A percentile compares a stretch with the other conserved stretches of the same genome.
These are phyloP conservation scores for Drosophila eohydei DNA, from an alignment of 2,888 invertebrate species.

Conservation along the genomic window DNA sequence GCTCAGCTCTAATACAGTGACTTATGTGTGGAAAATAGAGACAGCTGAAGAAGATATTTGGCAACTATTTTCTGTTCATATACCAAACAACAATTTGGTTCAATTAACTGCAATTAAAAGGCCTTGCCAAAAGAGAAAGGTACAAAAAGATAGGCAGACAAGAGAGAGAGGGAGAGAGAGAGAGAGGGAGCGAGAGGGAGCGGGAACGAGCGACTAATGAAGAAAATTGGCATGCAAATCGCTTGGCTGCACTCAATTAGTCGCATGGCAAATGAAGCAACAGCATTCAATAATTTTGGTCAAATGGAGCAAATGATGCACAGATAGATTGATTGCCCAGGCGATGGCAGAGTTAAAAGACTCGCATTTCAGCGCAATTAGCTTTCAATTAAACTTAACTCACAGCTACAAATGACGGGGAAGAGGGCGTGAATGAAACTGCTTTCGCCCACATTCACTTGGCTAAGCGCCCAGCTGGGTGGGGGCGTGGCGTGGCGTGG, in stretches of 20 bases:
- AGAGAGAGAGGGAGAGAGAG: not conserved
- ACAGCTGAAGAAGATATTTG: conserved; percentile 27
- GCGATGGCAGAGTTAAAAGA: conserved; percentile 41
- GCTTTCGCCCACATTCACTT: conserved; percentile 21
- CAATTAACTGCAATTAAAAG: conserved; percentile 54
- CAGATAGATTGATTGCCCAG: conserved; percentile 39
- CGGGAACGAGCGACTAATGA: conserved; percentile 1
- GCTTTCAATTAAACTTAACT: conserved; percentile 7
- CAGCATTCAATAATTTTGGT: conserved; percentile 57
- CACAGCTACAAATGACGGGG: conserved; percentile 6
- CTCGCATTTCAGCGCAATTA: conserved; percentile 10
- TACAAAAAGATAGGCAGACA: not conserved
- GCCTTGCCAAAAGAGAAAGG: conserved; percentile 9
- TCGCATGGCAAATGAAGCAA: conserved; percentile 46
- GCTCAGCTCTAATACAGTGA: conserved; percentile 4
- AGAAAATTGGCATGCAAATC: conserved; percentile 23
- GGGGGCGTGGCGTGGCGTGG: not conserved
- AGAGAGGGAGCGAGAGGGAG: not conserved
- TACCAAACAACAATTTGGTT: conserved; percentile 56
- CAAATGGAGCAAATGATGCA: conserved; percentile 30
- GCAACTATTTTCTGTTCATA: conserved; percentile 40
- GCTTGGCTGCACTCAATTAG: conserved; percentile 68
- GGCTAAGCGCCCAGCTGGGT: not conserved
- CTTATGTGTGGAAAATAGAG: not conserved
- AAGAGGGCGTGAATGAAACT: conserved; percentile 13